phyloP scores from a whole-genome alignment of 2,888 invertebrate genomes.

The Diplazon laetatorius region DNA sequence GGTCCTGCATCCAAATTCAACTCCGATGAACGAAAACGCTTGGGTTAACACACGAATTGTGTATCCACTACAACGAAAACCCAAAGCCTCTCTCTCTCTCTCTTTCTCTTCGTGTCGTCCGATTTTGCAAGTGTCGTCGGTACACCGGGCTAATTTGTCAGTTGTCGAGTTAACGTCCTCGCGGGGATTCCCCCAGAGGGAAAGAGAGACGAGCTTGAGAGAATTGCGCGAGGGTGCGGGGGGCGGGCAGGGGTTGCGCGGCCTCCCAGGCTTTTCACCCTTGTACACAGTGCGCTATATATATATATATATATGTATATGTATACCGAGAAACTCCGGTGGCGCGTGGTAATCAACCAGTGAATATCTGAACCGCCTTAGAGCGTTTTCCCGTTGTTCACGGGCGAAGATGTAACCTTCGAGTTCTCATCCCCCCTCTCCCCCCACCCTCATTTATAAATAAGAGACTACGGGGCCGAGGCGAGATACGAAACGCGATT shows the following conservation, averaged over 20 bases:
- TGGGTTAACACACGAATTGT: conserved; percentile 51
- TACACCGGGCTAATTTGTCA: conserved; percentile 82
- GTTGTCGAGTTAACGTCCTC: conserved; percentile 82
- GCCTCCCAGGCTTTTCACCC: conserved; percentile 52
- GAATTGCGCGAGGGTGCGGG: conserved; percentile 42
- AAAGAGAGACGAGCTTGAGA: conserved; percentile 46
- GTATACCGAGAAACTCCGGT: conserved; percentile 66
- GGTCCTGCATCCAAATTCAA: no score
- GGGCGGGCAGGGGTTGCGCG: conserved; percentile 60
- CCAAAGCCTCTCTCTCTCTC: no score
- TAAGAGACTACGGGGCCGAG: conserved; percentile 72
- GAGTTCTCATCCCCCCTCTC: conserved; percentile 63
- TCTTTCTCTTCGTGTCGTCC: conserved; percentile 81
- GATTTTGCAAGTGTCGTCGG: conserved; percentile 83
- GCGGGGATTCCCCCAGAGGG: conserved; percentile 76
- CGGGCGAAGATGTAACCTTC: conserved; percentile 41
- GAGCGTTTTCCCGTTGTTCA: conserved; percentile 64
- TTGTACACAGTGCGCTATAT: conserved; percentile 21
- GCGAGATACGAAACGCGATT: conserved; percentile 74
- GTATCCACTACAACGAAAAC: background rate
- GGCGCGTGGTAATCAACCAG: conserved; percentile 81
- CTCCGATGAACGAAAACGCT: conserved; percentile 73
- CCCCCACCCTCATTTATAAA: conserved; percentile 80
- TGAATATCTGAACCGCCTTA: conserved; percentile 81
- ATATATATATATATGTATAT: no score